Conservation (phyloP, 2,888 invertebrate genomes). For the Coleophora flavipennella region DNA sequence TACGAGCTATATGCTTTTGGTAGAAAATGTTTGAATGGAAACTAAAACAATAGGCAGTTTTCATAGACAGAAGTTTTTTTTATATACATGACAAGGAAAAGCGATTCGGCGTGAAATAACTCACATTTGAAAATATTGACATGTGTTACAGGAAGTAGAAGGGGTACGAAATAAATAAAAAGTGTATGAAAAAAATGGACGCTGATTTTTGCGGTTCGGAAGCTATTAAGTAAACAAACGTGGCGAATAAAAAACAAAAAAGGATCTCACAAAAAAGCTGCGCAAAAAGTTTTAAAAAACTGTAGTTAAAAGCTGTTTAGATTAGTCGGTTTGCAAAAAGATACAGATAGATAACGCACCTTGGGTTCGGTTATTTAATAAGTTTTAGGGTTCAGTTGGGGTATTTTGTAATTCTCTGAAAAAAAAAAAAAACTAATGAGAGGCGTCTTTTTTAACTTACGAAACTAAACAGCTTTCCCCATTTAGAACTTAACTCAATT, state of each 20-base stretch:
- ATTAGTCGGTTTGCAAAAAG: constrained; percentile 13
- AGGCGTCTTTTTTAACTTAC: too few species aligned
- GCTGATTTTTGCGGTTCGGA: constrained; percentile 18
- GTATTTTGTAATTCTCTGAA: too few species aligned
- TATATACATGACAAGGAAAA: neutral
- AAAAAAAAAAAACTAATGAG: too few species aligned
- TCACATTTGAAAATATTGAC: constrained; percentile 3
- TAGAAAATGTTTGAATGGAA: too few species aligned
- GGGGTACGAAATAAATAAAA: constrained; percentile 15
- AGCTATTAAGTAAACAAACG: constrained; percentile 24
- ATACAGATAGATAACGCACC: constrained; percentile 33
- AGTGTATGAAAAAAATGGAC: constrained; percentile 4
- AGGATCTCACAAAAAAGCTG: constrained; percentile 14
- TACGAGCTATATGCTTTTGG: too few species aligned
- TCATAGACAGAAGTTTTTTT: too few species aligned
- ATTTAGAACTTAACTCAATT: too few species aligned
- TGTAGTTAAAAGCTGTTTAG: constrained; percentile 25
- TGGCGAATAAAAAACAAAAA: constrained; percentile 14
- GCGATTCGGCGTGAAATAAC: neutral
- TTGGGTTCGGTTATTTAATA: constrained; percentile 31
- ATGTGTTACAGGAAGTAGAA: constrained; percentile 14
- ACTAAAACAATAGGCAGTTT: too few species aligned
- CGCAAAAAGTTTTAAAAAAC: constrained; percentile 15
- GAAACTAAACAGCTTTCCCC: too few species aligned
- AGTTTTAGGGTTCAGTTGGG: too few species aligned